A percentile compares a stretch with the other conserved stretches of the same genome.
Conservation (phyloP, 2,888 invertebrate species). For the Hirtodrosophila alboralis region DNA sequence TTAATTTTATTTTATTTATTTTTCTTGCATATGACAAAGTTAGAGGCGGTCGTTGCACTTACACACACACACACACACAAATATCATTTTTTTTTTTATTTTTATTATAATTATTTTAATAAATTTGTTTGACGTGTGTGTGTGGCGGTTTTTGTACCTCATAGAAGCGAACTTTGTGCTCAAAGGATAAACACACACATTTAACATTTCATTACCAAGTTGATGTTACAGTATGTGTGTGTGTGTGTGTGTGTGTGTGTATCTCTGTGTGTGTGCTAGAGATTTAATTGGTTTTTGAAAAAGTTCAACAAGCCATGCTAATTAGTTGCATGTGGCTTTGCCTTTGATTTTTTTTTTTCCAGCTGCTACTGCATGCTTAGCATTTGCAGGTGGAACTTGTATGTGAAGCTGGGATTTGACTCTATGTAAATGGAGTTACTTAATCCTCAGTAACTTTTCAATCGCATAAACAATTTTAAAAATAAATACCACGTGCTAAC, state of each 20-base stretch:
- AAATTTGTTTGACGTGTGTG: constrained; percentile 28
- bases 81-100: constrained; percentile 4
- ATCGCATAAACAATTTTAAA: constrained; percentile 18
- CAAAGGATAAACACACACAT: constrained; percentile 54
- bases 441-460: constrained; percentile 40
- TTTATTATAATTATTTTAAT: constrained; percentile 28
- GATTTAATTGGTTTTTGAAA: constrained; percentile 79
- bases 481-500: constrained; percentile 9
- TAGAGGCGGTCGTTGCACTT: constrained; percentile 33
- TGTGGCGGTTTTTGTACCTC: constrained; percentile 38
- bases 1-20: constrained; percentile 30
- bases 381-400: constrained; percentile 26
- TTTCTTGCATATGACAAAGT: constrained; percentile 40
- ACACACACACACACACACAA: constrained; percentile 10
- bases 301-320: constrained; percentile 79
- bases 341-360: constrained; percentile 70
- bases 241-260: constrained; percentile 19
- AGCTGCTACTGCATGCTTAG: constrained; percentile 37
- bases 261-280: constrained; percentile 39
- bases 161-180: constrained; percentile 60
- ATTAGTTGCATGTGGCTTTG: constrained; percentile 70
- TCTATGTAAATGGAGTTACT: constrained; percentile 4
- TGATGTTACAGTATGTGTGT: constrained; percentile 17
- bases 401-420: constrained; percentile 3
- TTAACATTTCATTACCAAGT: constrained; percentile 58